These are phyloP conservation scores for Laothoe populi DNA, from an alignment of 2,888 invertebrate genomes.

Conservation along the genomic window DNA sequence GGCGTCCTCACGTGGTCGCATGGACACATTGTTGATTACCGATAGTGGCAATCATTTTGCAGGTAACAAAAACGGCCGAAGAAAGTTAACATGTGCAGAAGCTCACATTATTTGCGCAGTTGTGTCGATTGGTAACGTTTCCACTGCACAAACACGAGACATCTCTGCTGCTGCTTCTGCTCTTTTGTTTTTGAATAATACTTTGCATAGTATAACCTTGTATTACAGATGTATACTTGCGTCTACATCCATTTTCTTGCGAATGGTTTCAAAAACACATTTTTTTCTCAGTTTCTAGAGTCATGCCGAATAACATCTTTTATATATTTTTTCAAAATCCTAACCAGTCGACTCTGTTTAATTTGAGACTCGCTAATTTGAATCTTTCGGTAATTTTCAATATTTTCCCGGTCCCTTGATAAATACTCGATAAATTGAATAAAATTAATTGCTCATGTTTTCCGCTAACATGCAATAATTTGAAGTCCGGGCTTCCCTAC, in stretches of 20 bases:
- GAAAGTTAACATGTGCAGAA: background rate
- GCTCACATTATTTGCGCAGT: conserved; percentile 5
- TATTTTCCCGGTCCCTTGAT: too few relatives aligned
- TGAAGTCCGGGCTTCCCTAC: too few relatives aligned
- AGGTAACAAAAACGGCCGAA: conserved; percentile 4
- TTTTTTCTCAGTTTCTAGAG: too few relatives aligned
- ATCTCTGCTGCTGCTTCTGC: background rate
- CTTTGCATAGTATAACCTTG: background rate
- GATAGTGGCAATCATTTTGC: background rate
- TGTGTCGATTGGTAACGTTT: background rate
- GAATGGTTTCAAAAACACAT: background rate
- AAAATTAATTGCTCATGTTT: too few relatives aligned
- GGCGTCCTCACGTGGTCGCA: background rate
- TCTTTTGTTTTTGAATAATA: background rate
- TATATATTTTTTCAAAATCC: too few relatives aligned
- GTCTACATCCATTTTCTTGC: too few relatives aligned
- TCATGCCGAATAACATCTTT: too few relatives aligned
- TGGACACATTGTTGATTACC: background rate
- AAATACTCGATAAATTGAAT: too few relatives aligned
- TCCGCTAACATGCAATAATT: too few relatives aligned
- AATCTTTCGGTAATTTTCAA: too few relatives aligned
- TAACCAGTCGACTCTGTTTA: too few relatives aligned
- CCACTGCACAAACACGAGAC: background rate
- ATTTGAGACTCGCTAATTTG: too few relatives aligned
- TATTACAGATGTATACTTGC: background rate